Conservation (phyloP, 2,888 invertebrate genomes). For the Aleiodes leptofemur region DNA sequence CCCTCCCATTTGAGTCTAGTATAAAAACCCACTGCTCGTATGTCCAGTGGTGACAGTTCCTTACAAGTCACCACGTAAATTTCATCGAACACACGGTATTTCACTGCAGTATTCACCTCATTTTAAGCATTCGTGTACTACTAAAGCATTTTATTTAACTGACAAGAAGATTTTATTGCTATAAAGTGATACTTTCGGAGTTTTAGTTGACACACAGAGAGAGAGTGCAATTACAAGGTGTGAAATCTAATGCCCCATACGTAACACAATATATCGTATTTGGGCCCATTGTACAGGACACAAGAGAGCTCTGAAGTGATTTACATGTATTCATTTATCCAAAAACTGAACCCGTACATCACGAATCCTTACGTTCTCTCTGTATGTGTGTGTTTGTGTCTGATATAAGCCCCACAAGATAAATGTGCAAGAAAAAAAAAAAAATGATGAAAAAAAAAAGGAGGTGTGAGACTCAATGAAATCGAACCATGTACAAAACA, state of each 20-base stretch:
- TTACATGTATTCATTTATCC: conserved; percentile 7
- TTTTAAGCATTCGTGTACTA: too few relatives aligned
- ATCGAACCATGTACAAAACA: conserved; percentile 48
- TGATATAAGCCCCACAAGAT: conserved; percentile 5
- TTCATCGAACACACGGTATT: conserved; percentile 19
- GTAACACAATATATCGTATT: too few relatives aligned
- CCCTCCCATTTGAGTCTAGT: neutral
- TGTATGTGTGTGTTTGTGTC: too few relatives aligned
- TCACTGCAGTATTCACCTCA: too few relatives aligned
- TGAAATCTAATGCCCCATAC: too few relatives aligned
- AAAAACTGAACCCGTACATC: conserved; percentile 18
- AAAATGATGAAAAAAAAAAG: conserved; percentile 6
- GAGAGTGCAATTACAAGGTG: too few relatives aligned
- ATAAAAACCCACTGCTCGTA: neutral
- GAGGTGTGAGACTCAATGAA: conserved; percentile 1
- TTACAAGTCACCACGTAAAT: conserved; percentile 6
- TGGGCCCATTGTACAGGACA: neutral
- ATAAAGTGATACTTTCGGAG: too few relatives aligned
- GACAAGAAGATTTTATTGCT: too few relatives aligned
- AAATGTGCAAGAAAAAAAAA: conserved; percentile 1
- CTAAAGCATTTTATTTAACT: too few relatives aligned
- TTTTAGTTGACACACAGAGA: too few relatives aligned
- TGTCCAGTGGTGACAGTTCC: conserved; percentile 29
- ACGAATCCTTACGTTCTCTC: neutral
- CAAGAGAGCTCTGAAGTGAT: neutral